These are phyloP conservation scores for Syrrhaptes paradoxus DNA, from an alignment of 2,113 vertebrate species.

Conservation along the genomic window DNA sequence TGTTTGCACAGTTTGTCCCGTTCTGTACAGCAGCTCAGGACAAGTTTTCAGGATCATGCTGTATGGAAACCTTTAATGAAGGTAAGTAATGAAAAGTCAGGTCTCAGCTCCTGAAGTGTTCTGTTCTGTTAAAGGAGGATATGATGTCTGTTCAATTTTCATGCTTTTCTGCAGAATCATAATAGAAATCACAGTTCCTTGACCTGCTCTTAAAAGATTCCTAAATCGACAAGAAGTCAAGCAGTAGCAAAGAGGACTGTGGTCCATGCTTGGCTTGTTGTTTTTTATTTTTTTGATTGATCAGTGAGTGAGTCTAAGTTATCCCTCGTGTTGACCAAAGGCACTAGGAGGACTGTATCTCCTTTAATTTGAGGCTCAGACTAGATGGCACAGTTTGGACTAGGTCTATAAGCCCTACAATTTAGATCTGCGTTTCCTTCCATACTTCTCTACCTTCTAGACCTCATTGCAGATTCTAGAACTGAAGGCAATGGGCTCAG, in stretches of 20 bases:
- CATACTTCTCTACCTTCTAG: background rate
- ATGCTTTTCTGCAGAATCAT: background rate
- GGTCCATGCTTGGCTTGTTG: background rate
- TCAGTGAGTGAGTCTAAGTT: background rate
- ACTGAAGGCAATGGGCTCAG: background rate
- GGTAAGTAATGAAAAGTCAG: constrained; percentile 71
- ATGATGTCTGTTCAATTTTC: background rate
- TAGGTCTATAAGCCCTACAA: background rate
- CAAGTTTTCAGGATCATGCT: constrained; percentile 97
- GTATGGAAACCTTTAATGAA: constrained; percentile 99
- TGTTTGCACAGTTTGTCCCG: constrained; percentile 99
- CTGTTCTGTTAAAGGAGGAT: background rate
- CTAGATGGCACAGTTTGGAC: background rate
- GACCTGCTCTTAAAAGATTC: background rate
- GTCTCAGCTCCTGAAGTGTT: background rate
- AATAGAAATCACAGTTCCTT: background rate
- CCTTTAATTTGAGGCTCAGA: background rate
- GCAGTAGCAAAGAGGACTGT: background rate
- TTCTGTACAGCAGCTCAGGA: constrained; percentile 97
- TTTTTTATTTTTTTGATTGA: background rate
- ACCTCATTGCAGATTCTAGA: background rate
- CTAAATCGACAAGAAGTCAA: background rate
- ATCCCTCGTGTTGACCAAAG: background rate
- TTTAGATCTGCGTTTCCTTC: background rate
- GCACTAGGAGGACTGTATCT: background rate